These are phyloP conservation scores for Pomacea canaliculata DNA, from an alignment of 2,888 invertebrate species.

Conservation along the genomic window DNA sequence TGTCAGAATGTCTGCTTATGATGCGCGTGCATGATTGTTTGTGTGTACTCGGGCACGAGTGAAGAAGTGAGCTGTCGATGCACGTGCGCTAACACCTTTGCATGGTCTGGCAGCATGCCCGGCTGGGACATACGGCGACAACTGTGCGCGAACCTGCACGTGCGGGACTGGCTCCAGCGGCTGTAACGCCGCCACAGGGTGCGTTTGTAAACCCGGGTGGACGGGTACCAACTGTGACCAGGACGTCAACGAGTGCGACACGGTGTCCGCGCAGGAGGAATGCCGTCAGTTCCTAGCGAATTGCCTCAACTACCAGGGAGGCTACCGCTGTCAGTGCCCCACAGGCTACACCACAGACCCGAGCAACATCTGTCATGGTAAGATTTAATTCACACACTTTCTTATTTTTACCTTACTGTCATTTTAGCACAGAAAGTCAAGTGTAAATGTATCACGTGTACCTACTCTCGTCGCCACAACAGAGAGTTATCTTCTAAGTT, in stretches of 20 bases:
- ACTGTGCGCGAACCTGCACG: slow-evolving; percentile 29
- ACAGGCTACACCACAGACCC: background rate
- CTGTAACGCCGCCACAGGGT: slow-evolving; percentile 36
- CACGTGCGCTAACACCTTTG: too few relatives aligned
- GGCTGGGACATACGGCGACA: slow-evolving; percentile 23
- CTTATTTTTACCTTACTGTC: background rate
- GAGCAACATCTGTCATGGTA: background rate
- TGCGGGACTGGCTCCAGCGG: slow-evolving; percentile 22
- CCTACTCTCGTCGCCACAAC: too few relatives aligned
- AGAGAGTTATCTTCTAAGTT: too few relatives aligned
- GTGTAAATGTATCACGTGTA: too few relatives aligned
- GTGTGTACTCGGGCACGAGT: too few relatives aligned
- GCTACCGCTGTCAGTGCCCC: slow-evolving; percentile 7
- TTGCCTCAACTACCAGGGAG: background rate
- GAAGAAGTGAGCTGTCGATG: too few relatives aligned
- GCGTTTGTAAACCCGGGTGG: slow-evolving; percentile 47
- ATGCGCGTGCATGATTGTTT: too few relatives aligned
- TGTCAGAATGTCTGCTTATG: too few relatives aligned
- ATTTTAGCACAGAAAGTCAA: background rate
- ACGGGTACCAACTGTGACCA: background rate
- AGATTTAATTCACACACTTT: background rate
- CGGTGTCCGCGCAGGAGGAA: background rate
- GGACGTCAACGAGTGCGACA: slow-evolving; percentile 6
- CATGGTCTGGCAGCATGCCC: background rate
- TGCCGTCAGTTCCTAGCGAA: background rate